phyloP scores from a whole-genome alignment of 2,888 invertebrate species.

The Caenorhabditis sulstoni region DNA sequence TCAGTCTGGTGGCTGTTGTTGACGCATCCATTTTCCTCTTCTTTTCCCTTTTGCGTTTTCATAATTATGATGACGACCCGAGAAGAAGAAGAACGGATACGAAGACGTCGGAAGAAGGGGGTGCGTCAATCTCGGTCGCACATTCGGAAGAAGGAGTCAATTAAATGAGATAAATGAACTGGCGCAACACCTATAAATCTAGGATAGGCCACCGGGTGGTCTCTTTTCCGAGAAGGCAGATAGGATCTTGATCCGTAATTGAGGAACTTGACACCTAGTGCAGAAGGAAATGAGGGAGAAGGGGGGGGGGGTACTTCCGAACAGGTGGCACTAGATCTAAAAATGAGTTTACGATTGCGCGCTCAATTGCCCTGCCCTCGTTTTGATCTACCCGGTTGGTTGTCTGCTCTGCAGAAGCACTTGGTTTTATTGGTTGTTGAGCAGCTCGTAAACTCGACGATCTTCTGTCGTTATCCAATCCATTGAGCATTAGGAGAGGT shows the following conservation, averaged over 20 bases:
- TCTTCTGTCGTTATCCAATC: constrained; percentile 9
- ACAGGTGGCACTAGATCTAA: constrained; percentile 29
- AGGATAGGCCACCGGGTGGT: constrained; percentile 50
- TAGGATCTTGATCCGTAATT: constrained; percentile 57
- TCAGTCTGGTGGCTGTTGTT: constrained; percentile 35
- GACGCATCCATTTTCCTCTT: constrained; percentile 38
- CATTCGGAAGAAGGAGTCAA: constrained; percentile 45
- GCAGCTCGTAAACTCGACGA: constrained; percentile 46
- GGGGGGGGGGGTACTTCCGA: background rate
- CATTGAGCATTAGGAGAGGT: constrained; percentile 29
- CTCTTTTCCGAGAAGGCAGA: constrained; percentile 3
- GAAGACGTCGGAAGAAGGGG: background rate
- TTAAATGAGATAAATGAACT: constrained; percentile 58
- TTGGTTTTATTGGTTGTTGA: constrained; percentile 52
- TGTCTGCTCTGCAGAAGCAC: constrained; percentile 5
- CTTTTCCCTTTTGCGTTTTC: constrained; percentile 37
- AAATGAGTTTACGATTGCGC: constrained; percentile 41
- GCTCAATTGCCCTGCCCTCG: constrained; percentile 39
- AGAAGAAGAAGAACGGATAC: constrained; percentile 24
- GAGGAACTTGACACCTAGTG: constrained; percentile 47
- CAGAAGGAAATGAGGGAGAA: background rate
- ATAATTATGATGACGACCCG: constrained; percentile 39
- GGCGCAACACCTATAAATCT: constrained; percentile 60
- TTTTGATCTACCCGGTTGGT: constrained; percentile 46
- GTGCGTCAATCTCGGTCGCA: constrained; percentile 49